phyloP scores from a whole-genome alignment of 1,140 invertebrate genomes.

The Manduca sexta region DNA sequence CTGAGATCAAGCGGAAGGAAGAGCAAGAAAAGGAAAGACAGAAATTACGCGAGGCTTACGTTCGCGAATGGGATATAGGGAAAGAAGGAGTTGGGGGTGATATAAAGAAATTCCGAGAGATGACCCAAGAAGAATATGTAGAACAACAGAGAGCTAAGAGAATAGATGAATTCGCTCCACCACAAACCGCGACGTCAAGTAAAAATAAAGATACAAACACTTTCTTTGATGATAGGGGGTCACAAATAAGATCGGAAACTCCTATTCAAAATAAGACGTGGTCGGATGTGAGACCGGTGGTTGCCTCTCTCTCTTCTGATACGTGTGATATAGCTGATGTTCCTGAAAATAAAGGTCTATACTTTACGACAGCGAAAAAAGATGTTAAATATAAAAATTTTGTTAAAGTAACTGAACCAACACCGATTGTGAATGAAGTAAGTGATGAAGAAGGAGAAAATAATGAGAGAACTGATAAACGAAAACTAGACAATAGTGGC shows the following conservation, averaged over 20 bases:
- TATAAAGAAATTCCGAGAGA: slow-evolving; percentile 73
- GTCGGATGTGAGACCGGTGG: slow-evolving; percentile 52
- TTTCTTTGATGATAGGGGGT: slow-evolving; percentile 47
- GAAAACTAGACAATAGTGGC: slow-evolving; percentile 42
- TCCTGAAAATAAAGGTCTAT: slow-evolving; percentile 44
- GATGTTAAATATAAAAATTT: slow-evolving; percentile 52
- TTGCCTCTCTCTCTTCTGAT: slow-evolving; percentile 38
- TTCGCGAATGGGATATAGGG: slow-evolving; percentile 81
- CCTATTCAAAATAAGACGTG: slow-evolving; percentile 35
- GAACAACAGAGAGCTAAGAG: slow-evolving; percentile 81
- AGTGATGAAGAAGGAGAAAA: slow-evolving; percentile 38
- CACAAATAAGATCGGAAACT: slow-evolving; percentile 21
- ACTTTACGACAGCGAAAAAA: slow-evolving; percentile 38
- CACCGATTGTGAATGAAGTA: slow-evolving; percentile 70
- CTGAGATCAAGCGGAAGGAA: slow-evolving; percentile 54
- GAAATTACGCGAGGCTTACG: slow-evolving; percentile 70
- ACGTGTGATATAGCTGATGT: slow-evolving; percentile 35
- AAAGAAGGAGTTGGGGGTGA: slow-evolving; percentile 71
- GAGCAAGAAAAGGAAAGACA: slow-evolving; percentile 66
- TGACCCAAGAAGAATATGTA: slow-evolving; percentile 88
- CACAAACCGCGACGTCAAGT: slow-evolving; percentile 31
- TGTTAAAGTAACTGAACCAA: slow-evolving; percentile 42
- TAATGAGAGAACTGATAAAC: slow-evolving; percentile 14
- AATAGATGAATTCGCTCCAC: slow-evolving; percentile 79
- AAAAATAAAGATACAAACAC: slow-evolving; percentile 29